Evolutionary conservation across 2,113 vertebrate genomes (phyloP).

Genomic region (Aplodontia rufa): DNA sequence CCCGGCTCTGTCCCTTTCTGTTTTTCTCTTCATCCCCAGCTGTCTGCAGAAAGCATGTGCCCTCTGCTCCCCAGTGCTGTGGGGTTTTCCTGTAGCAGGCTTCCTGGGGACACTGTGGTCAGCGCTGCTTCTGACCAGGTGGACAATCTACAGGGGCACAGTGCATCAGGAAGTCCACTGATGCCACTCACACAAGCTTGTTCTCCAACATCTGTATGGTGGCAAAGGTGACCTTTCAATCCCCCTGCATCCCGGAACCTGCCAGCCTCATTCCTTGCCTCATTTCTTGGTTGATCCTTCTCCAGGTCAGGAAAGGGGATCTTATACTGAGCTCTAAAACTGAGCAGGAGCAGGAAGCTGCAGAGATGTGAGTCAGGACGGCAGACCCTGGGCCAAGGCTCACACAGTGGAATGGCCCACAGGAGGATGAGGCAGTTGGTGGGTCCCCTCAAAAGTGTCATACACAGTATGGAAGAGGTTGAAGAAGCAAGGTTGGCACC

Average conservation of each 20-base stretch:
- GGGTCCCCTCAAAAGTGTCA: not conserved
- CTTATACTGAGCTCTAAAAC: not conserved
- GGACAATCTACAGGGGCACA: not conserved
- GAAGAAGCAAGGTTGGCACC: not conserved
- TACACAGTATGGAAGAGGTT: fast-evolving
- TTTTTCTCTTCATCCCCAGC: not conserved
- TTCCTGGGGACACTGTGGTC: too few relatives aligned
- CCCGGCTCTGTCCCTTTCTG: not conserved
- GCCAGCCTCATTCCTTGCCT: not conserved
- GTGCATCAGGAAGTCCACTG: not conserved
- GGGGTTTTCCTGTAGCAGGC: not conserved
- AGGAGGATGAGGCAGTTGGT: not conserved
- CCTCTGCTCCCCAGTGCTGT: not conserved
- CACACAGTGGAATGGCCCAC: not conserved
- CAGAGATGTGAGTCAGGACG: not conserved
- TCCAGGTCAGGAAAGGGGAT: not conserved
- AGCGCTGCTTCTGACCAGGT: not conserved
- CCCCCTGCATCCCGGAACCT: too few relatives aligned
- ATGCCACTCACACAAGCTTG: not conserved
- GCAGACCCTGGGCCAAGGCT: not conserved
- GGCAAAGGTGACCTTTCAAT: not conserved
- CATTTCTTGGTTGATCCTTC: not conserved
- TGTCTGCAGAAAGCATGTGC: not conserved
- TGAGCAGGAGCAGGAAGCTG: not conserved
- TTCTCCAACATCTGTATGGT: not conserved